Base-by-base conservation (phyloP, 2,888 invertebrate species). In the Thereva nobilitata region DNA sequence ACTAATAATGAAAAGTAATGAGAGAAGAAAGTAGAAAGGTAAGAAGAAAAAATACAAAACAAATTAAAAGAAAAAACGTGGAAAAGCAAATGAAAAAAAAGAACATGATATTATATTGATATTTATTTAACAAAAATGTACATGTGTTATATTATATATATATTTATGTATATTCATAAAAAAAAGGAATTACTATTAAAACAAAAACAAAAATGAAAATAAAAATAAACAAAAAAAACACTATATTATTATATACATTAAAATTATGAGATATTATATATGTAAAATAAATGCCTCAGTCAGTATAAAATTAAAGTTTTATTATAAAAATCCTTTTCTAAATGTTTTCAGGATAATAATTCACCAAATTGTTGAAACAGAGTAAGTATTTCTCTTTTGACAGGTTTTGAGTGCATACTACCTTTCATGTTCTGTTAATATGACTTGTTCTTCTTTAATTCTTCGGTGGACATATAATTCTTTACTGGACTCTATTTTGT, bases 261-360 rank as follows among this genome's bases (percentile, higher is more conserved):
- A 53, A 53, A 64, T 64, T 64, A 64, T 64, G 42, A 64, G 41
- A 53, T 64, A 64, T 64, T 70, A 66, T 69, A 68, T 72, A 73
- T 74, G 73, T 74, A 74, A 74, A 78, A 79, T 77, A 77, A 80
- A 80, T 79, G 80, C 80, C 80, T 80, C 80, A 80, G 79, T 80
- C 79, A 80, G 80, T 80, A 80, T 80, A 78, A 77, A 78, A 75
- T 12, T 5, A 12, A 35, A 12, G n/a, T 7, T 8, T 52, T 23
- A 75, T 71, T 73, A 71, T 63, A 38, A 63, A n/a, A 2, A 44
- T 44, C 8, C 37, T 53, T 53, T 53, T 35, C 53, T 34, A 38
- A 53, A 53, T 53, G 53, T 38, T 35, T 53, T 53, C 35, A 37
- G 34, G 53, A n/a, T n/a, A n/a, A n/a, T n/a, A n/a, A n/a, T n/a